Conservation (phyloP, 2,888 invertebrate genomes). For the Scrobipalpa costella region DNA sequence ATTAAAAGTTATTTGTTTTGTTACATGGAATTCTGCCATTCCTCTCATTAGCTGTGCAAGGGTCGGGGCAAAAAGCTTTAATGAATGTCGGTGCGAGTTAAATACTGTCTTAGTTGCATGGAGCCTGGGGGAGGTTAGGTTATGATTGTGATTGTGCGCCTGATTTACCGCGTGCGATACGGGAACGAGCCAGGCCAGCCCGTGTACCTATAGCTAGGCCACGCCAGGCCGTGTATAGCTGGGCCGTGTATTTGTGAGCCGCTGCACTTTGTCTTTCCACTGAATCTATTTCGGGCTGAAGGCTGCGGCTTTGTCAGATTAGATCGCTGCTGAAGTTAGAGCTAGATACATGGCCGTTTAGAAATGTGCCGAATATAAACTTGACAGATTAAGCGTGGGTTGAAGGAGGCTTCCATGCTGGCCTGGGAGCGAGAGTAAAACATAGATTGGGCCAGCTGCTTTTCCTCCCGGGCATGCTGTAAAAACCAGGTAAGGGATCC, state of each 20-base stretch:
- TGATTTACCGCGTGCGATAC: slow-evolving; percentile 19
- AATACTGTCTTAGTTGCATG: slow-evolving; percentile 17
- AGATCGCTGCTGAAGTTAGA: slow-evolving; percentile 15
- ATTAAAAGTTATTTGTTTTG: slow-evolving; percentile 19
- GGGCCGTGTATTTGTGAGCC: slow-evolving; percentile 1
- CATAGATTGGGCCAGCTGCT: no score
- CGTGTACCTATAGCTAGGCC: no score
- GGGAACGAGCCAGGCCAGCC: background rate
- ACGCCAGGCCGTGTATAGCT: no score
- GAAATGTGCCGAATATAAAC: background rate
- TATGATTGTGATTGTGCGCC: slow-evolving; percentile 16
- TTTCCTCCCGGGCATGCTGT: no score
- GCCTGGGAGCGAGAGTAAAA: no score
- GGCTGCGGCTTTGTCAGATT: slow-evolving; percentile 19
- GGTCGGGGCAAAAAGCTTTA: slow-evolving; percentile 14
- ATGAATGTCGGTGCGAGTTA: slow-evolving; percentile 11
- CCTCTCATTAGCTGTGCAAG: slow-evolving; percentile 20
- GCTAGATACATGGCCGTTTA: background rate
- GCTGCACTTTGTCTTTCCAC: slow-evolving; percentile 14
- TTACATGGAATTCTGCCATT: slow-evolving; percentile 9
- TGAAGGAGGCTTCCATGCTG: no score
- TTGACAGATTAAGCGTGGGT: no score
- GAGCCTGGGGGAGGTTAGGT: background rate
- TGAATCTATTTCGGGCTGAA: slow-evolving; percentile 19
- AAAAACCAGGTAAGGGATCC: no score